These are phyloP conservation scores for Phrynocephalus versicolor DNA, from an alignment of 2,113 vertebrate species.

Conservation along the genomic window DNA sequence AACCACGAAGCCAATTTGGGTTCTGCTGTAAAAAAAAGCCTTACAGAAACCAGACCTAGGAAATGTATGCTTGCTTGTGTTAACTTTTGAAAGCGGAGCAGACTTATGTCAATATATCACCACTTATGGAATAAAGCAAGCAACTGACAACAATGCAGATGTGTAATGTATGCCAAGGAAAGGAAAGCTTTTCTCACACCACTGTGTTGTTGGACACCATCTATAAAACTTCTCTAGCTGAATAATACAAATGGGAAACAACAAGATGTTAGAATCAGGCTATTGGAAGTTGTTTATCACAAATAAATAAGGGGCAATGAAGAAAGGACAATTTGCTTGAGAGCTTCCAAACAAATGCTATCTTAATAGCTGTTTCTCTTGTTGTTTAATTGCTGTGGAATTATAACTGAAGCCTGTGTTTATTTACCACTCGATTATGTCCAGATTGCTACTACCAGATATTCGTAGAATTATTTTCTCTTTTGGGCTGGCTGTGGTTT, in stretches of 20 bases:
- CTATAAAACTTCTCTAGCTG: not conserved
- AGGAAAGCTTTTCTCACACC: not conserved
- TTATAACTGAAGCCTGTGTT: not conserved
- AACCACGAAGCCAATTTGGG: too few relatives aligned
- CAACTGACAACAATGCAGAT: not conserved
- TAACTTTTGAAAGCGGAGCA: not conserved
- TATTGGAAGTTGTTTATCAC: not conserved
- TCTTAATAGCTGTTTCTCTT: not conserved
- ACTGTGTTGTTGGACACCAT: not conserved
- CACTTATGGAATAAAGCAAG: not conserved
- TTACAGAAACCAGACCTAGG: not conserved
- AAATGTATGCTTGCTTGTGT: not conserved
- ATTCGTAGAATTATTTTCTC: not conserved
- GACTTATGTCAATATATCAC: not conserved
- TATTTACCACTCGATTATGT: not conserved
- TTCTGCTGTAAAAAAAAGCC: not conserved
- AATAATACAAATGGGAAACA: not conserved
- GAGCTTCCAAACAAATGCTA: not conserved
- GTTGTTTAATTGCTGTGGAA: not conserved
- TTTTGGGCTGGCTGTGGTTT: not conserved
- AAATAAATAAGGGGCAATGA: not conserved
- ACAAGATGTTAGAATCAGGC: not conserved
- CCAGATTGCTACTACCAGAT: not conserved
- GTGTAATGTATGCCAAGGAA: not conserved
- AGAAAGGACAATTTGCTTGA: not conserved